Conservation (phyloP, 2,113 vertebrate genomes). For the Pholis gunnellus region DNA sequence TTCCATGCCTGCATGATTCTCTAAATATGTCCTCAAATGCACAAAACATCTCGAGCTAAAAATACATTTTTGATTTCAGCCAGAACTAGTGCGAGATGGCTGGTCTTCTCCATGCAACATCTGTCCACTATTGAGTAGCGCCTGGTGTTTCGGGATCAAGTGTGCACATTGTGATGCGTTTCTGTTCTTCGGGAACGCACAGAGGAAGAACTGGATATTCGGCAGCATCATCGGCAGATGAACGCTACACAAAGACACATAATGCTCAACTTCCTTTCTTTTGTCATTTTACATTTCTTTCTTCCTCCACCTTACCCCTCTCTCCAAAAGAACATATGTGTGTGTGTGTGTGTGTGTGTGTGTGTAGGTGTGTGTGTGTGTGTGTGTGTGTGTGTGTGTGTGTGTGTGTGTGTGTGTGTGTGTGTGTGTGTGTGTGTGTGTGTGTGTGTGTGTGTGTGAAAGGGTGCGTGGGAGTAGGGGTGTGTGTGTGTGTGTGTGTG, state of each 20-base stretch:
- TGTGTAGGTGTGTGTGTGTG: neutral
- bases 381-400: neutral
- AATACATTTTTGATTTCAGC: neutral
- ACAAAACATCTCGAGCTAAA: neutral
- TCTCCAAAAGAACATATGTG: constrained; percentile 25
- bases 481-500: constrained; percentile 5
- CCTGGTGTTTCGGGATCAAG: neutral
- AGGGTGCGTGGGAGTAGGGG: no score
- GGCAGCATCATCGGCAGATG: neutral
- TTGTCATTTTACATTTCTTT: constrained; percentile 3
- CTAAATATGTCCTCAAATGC: neutral
- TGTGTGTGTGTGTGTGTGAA: constrained; percentile 10
- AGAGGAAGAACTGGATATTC: constrained; percentile 3
- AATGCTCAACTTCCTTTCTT: neutral
- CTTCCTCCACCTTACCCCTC: neutral
- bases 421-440: constrained; percentile 2
- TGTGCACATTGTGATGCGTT: neutral
- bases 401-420: neutral
- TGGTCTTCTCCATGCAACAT: neutral
- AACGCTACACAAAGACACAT: neutral
- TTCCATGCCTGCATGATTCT: no score
- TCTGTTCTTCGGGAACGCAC: neutral
- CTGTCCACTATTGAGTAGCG: neutral
- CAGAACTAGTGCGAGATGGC: neutral
- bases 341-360: neutral